phyloP scores from a whole-genome alignment of 2,113 vertebrate genomes.

The Campylomormyrus numenius region DNA sequence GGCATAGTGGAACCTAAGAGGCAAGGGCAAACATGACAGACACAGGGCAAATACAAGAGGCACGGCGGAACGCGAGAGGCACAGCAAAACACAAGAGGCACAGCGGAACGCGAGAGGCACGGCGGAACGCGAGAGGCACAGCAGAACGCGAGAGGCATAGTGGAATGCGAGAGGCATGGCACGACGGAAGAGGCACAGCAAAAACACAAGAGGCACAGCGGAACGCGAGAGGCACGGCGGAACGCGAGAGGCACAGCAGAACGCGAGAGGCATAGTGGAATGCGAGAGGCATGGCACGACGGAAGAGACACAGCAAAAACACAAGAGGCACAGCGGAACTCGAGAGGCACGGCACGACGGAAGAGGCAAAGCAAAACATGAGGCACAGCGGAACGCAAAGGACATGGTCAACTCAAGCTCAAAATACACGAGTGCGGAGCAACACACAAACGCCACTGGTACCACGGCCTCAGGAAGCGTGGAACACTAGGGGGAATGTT shows the following conservation, averaged over 20 bases:
- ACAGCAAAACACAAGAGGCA: not conserved
- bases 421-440: not conserved
- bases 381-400: not conserved
- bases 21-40: too few species aligned
- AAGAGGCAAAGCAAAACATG: not conserved
- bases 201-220: not conserved
- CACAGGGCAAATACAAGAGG: not conserved
- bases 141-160: not conserved
- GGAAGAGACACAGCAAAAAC: too few species aligned
- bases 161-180: not conserved
- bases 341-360: not conserved
- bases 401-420: not conserved
- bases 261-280: not conserved
- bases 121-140: not conserved
- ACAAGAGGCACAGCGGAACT: too few species aligned
- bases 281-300: rapidly evolving
- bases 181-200: too few species aligned
- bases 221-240: rapidly evolving
- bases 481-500: not conserved
- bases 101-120: not conserved
- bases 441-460: not conserved
- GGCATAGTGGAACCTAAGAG: not conserved
- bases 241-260: not conserved
- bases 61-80: not conserved
- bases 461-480: not conserved